Conservation (phyloP, 2,797 vertebrate genomes). For the Tadarida brasiliensis region DNA sequence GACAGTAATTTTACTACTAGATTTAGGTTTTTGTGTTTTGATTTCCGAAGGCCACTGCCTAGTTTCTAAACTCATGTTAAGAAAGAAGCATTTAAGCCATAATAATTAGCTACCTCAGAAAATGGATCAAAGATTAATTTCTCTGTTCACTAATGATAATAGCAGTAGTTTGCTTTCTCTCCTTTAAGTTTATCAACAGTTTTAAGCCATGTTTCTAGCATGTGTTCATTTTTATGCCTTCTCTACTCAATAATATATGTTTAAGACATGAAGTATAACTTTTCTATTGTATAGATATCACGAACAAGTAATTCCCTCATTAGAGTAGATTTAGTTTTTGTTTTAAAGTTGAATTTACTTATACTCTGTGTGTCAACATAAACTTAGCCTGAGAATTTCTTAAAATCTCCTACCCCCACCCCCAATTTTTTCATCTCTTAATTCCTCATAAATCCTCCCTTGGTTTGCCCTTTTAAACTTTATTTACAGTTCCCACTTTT, state of each 20-base stretch:
- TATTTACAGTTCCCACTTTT: neutral
- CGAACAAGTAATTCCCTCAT: neutral
- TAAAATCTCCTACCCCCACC: neutral
- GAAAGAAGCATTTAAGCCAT: neutral
- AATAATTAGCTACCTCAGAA: constrained; percentile 38
- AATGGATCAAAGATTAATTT: constrained; percentile 22
- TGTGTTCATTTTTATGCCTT: constrained; percentile 22
- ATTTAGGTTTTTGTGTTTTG: constrained; percentile 41
- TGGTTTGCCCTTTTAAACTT: neutral
- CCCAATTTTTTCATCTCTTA: neutral
- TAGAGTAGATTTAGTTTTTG: neutral
- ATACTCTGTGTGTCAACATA: neutral
- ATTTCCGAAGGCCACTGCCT: constrained; percentile 2
- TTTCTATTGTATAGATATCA: neutral
- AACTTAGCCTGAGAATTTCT: neutral
- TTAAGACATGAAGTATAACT: neutral
- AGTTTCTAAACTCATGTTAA: constrained; percentile 20
- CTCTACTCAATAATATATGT: neutral
- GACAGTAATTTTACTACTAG: neutral
- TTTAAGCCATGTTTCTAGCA: neutral
- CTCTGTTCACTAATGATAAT: constrained; percentile 23
- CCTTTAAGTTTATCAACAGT: neutral
- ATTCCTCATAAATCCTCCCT: neutral
- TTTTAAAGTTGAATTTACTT: constrained; percentile 50
- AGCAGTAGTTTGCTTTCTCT: neutral